phyloP scores from a whole-genome alignment of 1,140 invertebrate species.

The Diorhabda carinulata region DNA sequence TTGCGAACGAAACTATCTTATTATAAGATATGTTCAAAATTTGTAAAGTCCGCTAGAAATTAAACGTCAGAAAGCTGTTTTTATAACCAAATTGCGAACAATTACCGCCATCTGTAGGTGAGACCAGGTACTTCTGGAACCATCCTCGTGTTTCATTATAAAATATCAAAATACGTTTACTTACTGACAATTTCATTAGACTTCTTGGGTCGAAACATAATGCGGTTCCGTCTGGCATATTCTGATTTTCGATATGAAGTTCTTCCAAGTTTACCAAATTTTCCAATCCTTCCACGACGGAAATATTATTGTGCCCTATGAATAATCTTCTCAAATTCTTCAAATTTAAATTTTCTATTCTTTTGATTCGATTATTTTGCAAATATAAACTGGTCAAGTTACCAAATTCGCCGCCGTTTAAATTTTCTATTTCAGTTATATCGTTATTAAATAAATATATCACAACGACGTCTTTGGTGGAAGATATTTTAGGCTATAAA shows the following conservation, averaged over 20 bases:
- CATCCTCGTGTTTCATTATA: too few species aligned
- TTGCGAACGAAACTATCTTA: constrained; percentile 48
- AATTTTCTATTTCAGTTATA: constrained; percentile 58
- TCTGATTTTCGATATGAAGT: constrained; percentile 65
- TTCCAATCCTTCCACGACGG: constrained; percentile 64
- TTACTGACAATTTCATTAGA: constrained; percentile 56
- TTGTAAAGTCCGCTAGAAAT: constrained; percentile 47
- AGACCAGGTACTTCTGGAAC: too few species aligned
- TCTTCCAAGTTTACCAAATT: constrained; percentile 57
- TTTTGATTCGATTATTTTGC: constrained; percentile 63
- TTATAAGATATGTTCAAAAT: constrained; percentile 54
- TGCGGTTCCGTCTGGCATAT: constrained; percentile 51
- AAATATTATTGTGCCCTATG: constrained; percentile 63
- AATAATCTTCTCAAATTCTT: constrained; percentile 61
- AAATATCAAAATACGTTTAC: constrained; percentile 23
- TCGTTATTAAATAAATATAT: constrained; percentile 64
- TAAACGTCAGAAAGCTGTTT: not conserved
- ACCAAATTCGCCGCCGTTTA: constrained; percentile 52
- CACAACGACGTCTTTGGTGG: constrained; percentile 53
- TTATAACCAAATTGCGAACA: too few species aligned
- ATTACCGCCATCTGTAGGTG: too few species aligned
- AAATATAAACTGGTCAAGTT: constrained; percentile 64
- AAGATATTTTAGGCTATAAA: constrained; percentile 52
- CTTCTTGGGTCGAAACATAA: constrained; percentile 67
- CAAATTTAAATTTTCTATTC: constrained; percentile 61